Conservation (phyloP, 2,113 vertebrate genomes). For the Machaerirhynchus nigripectus region DNA sequence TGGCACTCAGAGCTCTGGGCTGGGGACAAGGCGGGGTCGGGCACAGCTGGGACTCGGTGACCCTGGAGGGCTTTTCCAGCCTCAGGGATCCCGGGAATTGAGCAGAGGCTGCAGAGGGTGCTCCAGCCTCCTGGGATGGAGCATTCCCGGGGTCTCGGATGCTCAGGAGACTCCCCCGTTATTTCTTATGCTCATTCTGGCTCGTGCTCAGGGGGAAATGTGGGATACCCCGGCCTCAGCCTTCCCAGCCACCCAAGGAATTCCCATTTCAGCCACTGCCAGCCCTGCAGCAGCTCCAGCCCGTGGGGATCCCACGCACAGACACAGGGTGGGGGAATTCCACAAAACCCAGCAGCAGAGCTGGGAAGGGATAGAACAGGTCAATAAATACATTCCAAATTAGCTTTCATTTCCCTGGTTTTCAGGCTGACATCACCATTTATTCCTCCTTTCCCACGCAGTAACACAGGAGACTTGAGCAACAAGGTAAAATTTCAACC, state of each 20-base stretch:
- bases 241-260: not conserved
- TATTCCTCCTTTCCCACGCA: not conserved
- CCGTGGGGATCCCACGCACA: fast-evolving
- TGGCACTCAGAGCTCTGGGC: too few relatives aligned
- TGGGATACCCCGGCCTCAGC: not conserved
- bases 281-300: not conserved
- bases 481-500: not conserved
- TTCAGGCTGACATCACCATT: not conserved
- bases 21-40: too few relatives aligned
- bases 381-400: not conserved
- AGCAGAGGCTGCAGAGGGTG: not conserved
- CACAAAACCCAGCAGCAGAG: not conserved
- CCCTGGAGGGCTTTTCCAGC: not conserved
- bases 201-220: not conserved
- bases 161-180: not conserved
- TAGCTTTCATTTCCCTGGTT: not conserved
- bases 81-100: not conserved
- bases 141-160: not conserved
- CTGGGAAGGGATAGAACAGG: not conserved
- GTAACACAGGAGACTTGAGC: not conserved
- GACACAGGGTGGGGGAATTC: not conserved
- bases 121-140: fast-evolving
- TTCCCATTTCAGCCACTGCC: not conserved
- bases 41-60: fast-evolving
- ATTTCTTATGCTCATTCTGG: not conserved